Conservation (phyloP, 2,797 vertebrate species). For the Alosa sapidissima region DNA sequence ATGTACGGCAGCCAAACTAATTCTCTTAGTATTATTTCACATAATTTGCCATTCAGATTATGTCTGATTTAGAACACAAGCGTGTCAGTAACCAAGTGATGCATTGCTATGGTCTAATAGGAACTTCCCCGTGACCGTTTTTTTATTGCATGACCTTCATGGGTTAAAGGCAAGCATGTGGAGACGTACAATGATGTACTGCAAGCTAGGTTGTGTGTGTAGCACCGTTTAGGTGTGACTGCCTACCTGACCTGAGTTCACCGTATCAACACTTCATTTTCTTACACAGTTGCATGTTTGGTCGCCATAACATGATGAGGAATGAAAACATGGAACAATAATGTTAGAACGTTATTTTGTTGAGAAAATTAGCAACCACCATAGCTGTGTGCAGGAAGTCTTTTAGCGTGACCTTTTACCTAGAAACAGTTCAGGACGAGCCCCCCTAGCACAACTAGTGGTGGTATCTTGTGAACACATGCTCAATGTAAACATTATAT, state of each 20-base stretch:
- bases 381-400: constrained; percentile 27
- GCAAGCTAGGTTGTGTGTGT: not conserved
- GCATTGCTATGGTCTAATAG: not conserved
- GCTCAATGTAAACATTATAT: not conserved
- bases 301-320: not conserved
- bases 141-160: constrained; percentile 45
- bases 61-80: not conserved
- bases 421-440: constrained; percentile 47
- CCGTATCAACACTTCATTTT: not conserved
- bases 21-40: not conserved
- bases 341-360: not conserved
- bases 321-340: not conserved
- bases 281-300: not conserved
- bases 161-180: constrained; percentile 28
- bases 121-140: not conserved
- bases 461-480: constrained; percentile 17
- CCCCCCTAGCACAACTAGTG: not conserved
- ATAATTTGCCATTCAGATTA: not conserved
- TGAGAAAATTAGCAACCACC: not conserved
- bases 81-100: not conserved
- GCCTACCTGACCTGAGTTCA: constrained; percentile 36
- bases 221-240: constrained; percentile 5
- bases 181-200: not conserved
- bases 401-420: constrained; percentile 72
- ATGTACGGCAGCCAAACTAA: not conserved